Conservation (phyloP, 2,888 invertebrate genomes). For the Agonopterix arenella region DNA sequence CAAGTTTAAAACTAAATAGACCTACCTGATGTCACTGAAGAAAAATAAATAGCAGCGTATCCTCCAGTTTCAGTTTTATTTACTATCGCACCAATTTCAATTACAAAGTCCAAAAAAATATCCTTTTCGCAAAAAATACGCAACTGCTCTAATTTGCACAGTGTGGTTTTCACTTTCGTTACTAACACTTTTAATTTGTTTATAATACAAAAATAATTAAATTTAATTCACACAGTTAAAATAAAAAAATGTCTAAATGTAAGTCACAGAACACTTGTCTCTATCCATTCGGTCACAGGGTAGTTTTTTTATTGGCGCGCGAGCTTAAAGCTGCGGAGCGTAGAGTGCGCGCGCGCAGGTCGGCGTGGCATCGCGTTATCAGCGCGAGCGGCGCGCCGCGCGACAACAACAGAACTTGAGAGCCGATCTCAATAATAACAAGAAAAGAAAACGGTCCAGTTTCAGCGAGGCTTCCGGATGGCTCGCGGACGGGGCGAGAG, state of each 20-base stretch:
- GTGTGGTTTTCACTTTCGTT: conserved; percentile 51
- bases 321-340: conserved; percentile 62
- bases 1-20: conserved; percentile 1
- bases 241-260: conserved; percentile 25
- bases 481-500: conserved; percentile 65
- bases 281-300: conserved; percentile 63
- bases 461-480: conserved; percentile 76
- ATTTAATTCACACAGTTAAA: conserved; percentile 26
- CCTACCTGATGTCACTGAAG: conserved; percentile 35
- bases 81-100: conserved; percentile 22
- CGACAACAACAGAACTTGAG: conserved; percentile 76
- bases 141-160: conserved; percentile 33
- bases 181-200: conserved; percentile 1
- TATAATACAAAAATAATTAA: conserved; percentile 15
- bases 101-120: conserved; percentile 30
- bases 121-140: conserved; percentile 23
- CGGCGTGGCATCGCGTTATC: conserved; percentile 74
- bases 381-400: conserved; percentile 68
- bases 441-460: conserved; percentile 78
- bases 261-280: conserved; percentile 46
- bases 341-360: conserved; percentile 59
- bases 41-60: conserved; percentile 23
- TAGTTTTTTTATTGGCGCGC: conserved; percentile 39
- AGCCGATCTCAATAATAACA: conserved; percentile 76
- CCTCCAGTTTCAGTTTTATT: conserved; percentile 25